Evolutionary conservation across 2,113 vertebrate genomes (phyloP).

Genomic region (Tenebrosternarchus preto): DNA sequence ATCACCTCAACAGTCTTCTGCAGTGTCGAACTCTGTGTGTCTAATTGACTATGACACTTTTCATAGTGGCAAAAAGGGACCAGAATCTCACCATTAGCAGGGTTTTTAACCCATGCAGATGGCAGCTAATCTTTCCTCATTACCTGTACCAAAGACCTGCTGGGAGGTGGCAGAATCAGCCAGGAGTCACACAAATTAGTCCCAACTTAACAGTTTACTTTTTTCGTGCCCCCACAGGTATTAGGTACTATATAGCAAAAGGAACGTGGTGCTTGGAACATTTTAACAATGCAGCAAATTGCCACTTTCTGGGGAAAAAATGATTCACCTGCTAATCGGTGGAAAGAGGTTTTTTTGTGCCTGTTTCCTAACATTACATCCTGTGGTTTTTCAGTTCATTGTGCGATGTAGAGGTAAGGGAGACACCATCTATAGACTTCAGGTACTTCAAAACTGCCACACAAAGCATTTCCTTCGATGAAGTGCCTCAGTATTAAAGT

Average conservation of each 20-base stretch:
- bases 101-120: slow-evolving; percentile 47
- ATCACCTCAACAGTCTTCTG: slow-evolving; percentile 42
- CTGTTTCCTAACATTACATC: not conserved
- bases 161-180: slow-evolving; percentile 25
- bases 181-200: slow-evolving; percentile 36
- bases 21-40: slow-evolving; percentile 41
- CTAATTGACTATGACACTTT: slow-evolving; percentile 46
- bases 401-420: slow-evolving; percentile 1
- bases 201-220: slow-evolving; percentile 34
- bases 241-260: not conserved
- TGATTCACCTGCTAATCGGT: not conserved
- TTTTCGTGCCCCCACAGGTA: slow-evolving; percentile 10
- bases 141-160: slow-evolving; percentile 48
- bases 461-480: not conserved
- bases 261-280: not conserved
- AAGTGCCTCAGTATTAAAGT: not conserved
- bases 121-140: slow-evolving; percentile 59
- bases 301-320: not conserved
- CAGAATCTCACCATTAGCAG: slow-evolving; percentile 39
- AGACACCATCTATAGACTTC: slow-evolving; percentile 4
- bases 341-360: not conserved
- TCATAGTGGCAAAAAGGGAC: slow-evolving; percentile 50
- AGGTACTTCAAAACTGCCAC: not conserved
- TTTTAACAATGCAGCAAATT: not conserved
- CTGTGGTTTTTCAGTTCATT: not conserved